A percentile compares a stretch with the other conserved stretches of the same genome.
These are phyloP conservation scores for Echinometra lucunter DNA, from an alignment of 53 echinoderm and acorn worm genomes.

Conservation along the genomic window DNA sequence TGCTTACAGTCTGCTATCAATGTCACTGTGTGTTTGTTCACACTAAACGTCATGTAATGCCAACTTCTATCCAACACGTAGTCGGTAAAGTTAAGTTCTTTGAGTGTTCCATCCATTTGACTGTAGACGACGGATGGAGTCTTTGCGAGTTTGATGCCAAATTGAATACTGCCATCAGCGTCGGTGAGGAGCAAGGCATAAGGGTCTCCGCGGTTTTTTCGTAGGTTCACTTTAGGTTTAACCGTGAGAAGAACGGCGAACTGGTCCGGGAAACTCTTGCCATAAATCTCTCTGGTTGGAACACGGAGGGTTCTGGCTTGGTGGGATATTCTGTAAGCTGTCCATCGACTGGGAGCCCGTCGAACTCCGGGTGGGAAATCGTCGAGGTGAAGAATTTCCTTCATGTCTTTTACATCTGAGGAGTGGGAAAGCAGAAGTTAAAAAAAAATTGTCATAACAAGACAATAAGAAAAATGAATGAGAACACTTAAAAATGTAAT, in stretches of 20 bases:
- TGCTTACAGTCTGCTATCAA: constrained; percentile 80
- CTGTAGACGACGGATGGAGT: constrained; percentile 81
- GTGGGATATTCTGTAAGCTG: constrained; percentile 73
- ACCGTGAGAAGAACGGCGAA: constrained; percentile 86
- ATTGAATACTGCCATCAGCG: constrained; percentile 72
- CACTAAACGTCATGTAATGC: constrained; percentile 86
- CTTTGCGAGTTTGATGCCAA: constrained; percentile 79
- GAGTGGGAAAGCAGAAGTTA: background rate
- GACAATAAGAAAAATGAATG: background rate
- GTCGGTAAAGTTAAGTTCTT: constrained; percentile 39
- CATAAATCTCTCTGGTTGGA: constrained; percentile 71
- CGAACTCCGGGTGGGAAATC: constrained; percentile 76
- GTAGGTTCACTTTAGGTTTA: constrained; percentile 75
- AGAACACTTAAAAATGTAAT: background rate
- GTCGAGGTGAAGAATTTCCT: constrained; percentile 71
- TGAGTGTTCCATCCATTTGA: constrained; percentile 53
- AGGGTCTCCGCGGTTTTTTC: constrained; percentile 73
- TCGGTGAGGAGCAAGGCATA: constrained; percentile 82
- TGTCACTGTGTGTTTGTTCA: constrained; percentile 72
- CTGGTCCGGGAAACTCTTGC: constrained; percentile 78
- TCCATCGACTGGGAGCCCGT: constrained; percentile 69
- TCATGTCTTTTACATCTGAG: constrained; percentile 80
- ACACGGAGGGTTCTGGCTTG: constrained; percentile 72
- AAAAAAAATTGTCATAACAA: background rate
- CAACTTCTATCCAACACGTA: constrained; percentile 73